Base-by-base conservation (phyloP, 2,113 vertebrate genomes). In the Hippocampus zosterae region DNA sequence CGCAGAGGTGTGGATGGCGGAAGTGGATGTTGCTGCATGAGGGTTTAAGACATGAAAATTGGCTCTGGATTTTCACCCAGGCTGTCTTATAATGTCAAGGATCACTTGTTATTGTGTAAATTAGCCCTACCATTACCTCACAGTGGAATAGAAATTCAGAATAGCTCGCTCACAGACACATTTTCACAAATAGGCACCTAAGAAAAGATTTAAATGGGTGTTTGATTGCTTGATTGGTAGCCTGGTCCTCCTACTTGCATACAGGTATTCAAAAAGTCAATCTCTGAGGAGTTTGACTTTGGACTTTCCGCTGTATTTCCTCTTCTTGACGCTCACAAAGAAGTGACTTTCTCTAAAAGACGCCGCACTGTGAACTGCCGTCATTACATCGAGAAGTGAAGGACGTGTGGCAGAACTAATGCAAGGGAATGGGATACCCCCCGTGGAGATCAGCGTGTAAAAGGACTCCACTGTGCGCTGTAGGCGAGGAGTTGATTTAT, bases 401-500 rank as follows among this genome's bases (percentile, higher is more conserved):
- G 72, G 75, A 82, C 77, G 3, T 85, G 79, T 67, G 81, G 76
- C 86, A 82, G 85, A 88, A 88, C 85, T 84, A 87, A 89, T 85
- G 79, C 79, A 83, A 81, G 70, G 85, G 84, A 84, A 83, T 85
- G 88, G 84, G 83, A 81, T 87, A 80, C 59, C 29, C 77, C 77
- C 78, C 68, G 12, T 29, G 16, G 27, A 60, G 57, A 33, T 60
- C 15, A 8, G 42, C 68, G 18, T 84, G 90, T 89, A 91, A 88
- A 74, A 76, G 80, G 86, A 85, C 81, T 82, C 87, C 76, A 13
- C 77, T 75, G 79, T 71, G 75, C 82, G 76, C 69, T 78, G 65
- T 69, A 77, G 78, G 81, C 78, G 84, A 90, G 84, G 81, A 85
- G 65, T 78, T 89, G 91, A 91, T 92, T 91, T 89, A 91, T 90